Percentiles rank a stretch among this genome's conserved stretches.
phyloP scores from a whole-genome alignment of 2,113 vertebrate species.

The Cnemophilus loriae region DNA sequence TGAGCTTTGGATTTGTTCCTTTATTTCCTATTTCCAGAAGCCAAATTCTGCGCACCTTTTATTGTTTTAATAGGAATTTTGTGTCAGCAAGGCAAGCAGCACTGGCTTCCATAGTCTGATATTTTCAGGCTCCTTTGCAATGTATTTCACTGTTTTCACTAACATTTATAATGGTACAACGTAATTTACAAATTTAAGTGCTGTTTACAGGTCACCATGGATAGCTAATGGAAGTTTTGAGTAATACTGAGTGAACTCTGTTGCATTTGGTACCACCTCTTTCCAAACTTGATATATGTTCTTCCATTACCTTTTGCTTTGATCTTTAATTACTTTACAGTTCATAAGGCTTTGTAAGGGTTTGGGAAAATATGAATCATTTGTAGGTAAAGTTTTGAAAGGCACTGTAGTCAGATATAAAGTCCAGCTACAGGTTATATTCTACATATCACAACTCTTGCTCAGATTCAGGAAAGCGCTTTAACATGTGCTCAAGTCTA shows the following conservation, averaged over 20 bases:
- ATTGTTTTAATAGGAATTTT: slow-evolving; percentile 33
- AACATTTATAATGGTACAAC: neutral
- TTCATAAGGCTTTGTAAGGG: neutral
- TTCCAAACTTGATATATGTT: slow-evolving; percentile 32
- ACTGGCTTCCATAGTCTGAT: neutral
- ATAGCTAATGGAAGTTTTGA: slow-evolving; percentile 23
- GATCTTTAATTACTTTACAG: slow-evolving; percentile 8
- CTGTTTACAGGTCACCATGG: slow-evolving; percentile 16
- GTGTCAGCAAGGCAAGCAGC: neutral
- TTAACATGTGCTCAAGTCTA: neutral
- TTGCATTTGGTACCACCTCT: neutral
- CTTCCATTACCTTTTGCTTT: slow-evolving; percentile 43
- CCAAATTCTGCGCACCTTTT: slow-evolving; percentile 57
- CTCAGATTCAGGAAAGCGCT: neutral
- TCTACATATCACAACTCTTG: neutral
- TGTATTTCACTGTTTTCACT: neutral
- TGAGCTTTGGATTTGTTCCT: slow-evolving; percentile 38
- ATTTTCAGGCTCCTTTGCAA: neutral
- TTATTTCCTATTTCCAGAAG: slow-evolving; percentile 41
- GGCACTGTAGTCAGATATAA: neutral
- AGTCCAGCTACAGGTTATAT: neutral
- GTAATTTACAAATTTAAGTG: neutral
- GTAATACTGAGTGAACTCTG: neutral
- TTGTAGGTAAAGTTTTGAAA: slow-evolving; percentile 25
- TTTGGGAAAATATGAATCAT: slow-evolving; percentile 17